Conservation (phyloP, 2,113 vertebrate genomes). For the Bathybates hornii region DNA sequence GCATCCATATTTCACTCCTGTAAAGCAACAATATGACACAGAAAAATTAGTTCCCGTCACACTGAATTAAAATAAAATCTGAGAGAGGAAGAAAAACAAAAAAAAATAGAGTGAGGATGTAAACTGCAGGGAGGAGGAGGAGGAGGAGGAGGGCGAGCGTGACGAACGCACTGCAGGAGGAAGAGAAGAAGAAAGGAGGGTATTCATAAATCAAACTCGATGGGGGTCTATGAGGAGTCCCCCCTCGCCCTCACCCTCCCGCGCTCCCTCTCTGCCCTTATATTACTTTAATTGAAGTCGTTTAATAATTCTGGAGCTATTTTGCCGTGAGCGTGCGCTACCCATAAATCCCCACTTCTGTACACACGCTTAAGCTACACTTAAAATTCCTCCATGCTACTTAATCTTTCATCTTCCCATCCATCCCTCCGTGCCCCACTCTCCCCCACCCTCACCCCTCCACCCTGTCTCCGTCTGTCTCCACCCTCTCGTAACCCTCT, state of each 20-base stretch:
- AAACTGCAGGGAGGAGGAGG: background rate
- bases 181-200: conserved; percentile 24
- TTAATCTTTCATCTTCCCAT: conserved; percentile 67
- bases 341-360: conserved; percentile 64
- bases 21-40: background rate
- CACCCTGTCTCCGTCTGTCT: conserved; percentile 26
- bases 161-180: background rate
- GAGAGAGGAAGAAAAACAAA: background rate
- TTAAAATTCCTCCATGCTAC: conserved; percentile 68
- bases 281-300: conserved; percentile 68
- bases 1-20: background rate
- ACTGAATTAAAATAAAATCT: background rate
- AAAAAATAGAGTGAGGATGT: background rate
- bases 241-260: background rate
- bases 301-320: conserved; percentile 70
- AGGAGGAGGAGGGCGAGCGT: background rate
- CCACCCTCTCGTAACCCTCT: conserved; percentile 10
- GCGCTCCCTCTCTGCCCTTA: conserved; percentile 30
- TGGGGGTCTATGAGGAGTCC: background rate
- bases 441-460: background rate
- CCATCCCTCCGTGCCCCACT: background rate
- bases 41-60: background rate
- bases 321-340: conserved; percentile 60
- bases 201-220: conserved; percentile 56
- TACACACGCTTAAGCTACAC: conserved; percentile 63